Evolutionary conservation across 2,797 vertebrate genomes (phyloP).

Genomic region (Helicolenus hilgendorfi): DNA sequence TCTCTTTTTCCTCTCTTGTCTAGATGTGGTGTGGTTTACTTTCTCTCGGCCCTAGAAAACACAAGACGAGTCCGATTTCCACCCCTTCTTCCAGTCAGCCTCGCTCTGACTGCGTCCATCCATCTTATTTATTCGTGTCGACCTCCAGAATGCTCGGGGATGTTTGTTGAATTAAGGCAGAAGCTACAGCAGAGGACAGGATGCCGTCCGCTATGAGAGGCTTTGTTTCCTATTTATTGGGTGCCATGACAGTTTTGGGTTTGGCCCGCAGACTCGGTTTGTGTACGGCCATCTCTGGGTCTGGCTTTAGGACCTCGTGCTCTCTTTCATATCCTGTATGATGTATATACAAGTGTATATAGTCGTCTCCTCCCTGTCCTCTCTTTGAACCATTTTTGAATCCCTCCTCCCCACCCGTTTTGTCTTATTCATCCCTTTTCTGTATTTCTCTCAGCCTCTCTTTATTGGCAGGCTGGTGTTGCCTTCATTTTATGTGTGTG

Average conservation of each 20-base stretch:
- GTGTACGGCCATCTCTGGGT: conserved; percentile 57
- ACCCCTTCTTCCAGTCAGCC: conserved; percentile 9
- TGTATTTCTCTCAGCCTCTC: conserved; percentile 40
- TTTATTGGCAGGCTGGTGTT: conserved; percentile 66
- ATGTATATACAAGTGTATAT: conserved; percentile 90
- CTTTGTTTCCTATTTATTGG: conserved; percentile 81
- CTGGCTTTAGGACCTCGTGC: conserved; percentile 60
- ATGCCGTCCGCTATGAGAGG: conserved; percentile 59
- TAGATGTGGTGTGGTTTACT: conserved; percentile 9
- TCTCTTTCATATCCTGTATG: conserved; percentile 83
- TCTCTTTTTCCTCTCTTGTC: conserved; percentile 7
- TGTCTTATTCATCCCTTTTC: conserved; percentile 22
- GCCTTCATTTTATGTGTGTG: conserved; percentile 84
- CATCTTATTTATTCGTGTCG: conserved; percentile 60
- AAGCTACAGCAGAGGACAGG: conserved; percentile 52
- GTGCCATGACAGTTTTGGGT: conserved; percentile 73
- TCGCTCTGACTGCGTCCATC: conserved; percentile 56
- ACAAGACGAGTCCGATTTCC: not conserved
- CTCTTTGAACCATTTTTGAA: conserved; percentile 28
- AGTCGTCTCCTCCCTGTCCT: conserved; percentile 60
- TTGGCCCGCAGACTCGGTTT: conserved; percentile 56
- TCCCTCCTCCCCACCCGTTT: not conserved
- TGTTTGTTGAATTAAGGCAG: conserved; percentile 38
- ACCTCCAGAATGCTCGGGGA: conserved; percentile 38
- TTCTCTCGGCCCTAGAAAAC: conserved; percentile 13